A percentile compares a stretch with the other conserved stretches of the same genome.
phyloP scores from a whole-genome alignment of 2,113 vertebrate species.

The Pithys albifrons region DNA sequence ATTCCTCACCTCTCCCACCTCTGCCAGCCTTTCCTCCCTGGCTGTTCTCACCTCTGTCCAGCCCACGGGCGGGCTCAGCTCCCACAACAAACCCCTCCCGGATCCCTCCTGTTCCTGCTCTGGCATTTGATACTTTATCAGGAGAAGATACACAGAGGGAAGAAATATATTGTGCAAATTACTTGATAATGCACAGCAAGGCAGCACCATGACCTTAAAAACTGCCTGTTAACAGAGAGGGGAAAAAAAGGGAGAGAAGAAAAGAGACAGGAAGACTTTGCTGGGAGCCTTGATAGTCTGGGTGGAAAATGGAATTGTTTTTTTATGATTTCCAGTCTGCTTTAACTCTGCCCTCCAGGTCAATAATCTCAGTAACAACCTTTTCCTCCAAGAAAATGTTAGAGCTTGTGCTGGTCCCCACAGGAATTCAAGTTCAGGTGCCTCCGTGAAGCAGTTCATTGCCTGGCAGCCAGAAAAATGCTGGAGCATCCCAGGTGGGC shows the following conservation, averaged over 20 bases:
- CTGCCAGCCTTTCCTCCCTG: background rate
- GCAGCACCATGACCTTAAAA: background rate
- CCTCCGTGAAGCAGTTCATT: background rate
- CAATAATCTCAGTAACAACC: constrained; percentile 27
- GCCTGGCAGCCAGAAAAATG: background rate
- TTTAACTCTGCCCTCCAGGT: constrained; percentile 53
- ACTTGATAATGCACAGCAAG: constrained; percentile 17
- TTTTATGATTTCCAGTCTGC: background rate
- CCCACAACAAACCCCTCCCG: accelerated
- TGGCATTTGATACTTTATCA: constrained; percentile 14
- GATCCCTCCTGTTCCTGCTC: background rate
- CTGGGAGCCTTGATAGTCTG: background rate
- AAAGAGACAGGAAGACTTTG: background rate
- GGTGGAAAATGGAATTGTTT: constrained; percentile 15
- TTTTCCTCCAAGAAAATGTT: constrained; percentile 43
- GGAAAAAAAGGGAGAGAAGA: background rate
- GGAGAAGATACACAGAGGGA: background rate
- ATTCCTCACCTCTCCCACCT: background rate
- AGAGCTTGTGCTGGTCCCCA: background rate
- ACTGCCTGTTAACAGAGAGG: background rate
- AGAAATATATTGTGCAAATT: constrained; percentile 35
- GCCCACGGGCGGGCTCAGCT: background rate
- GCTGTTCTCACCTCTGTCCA: background rate
- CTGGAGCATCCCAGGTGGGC: accelerated
- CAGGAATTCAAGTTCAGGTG: background rate